These are phyloP conservation scores for Atrichornis clamosus DNA, from an alignment of 2,113 vertebrate species.

Conservation along the genomic window DNA sequence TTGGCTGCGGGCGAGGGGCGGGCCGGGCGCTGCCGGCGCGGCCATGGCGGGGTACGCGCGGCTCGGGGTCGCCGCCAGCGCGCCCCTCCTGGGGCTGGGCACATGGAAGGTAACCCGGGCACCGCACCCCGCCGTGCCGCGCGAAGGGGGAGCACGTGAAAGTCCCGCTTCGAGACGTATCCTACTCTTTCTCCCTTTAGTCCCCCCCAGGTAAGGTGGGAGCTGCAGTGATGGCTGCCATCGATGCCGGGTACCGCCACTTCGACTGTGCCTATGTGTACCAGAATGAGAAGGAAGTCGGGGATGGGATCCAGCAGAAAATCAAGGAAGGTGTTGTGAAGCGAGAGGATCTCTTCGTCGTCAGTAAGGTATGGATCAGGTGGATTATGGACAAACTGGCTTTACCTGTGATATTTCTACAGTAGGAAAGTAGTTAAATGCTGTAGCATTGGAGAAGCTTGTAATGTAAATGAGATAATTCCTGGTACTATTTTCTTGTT, in stretches of 20 bases:
- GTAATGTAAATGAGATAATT: background rate
- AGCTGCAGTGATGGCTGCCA: conserved; percentile 75
- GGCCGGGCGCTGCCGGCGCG: background rate
- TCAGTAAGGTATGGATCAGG: conserved; percentile 80
- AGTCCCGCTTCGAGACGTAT: accelerated
- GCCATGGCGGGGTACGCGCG: conserved; percentile 63
- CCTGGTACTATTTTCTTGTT: accelerated
- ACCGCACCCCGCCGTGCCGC: background rate
- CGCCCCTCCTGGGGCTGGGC: conserved; percentile 83
- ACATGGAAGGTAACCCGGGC: conserved; percentile 82
- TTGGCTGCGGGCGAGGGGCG: background rate
- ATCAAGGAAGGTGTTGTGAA: conserved; percentile 78
- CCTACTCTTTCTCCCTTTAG: conserved; percentile 14
- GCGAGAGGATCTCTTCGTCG: conserved; percentile 83
- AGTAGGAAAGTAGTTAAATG: background rate
- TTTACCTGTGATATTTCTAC: background rate
- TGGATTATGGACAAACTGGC: background rate
- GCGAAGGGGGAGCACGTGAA: background rate
- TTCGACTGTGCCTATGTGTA: conserved; percentile 82
- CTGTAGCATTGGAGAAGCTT: background rate
- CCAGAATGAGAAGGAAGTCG: conserved; percentile 82
- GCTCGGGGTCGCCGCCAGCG: conserved; percentile 63
- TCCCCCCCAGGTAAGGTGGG: conserved; percentile 71
- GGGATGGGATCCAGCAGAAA: conserved; percentile 76
- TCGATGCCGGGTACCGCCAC: conserved; percentile 82